Evolutionary conservation across 2,797 vertebrate genomes (phyloP).

Genomic region (Urophycis tenuis): DNA sequence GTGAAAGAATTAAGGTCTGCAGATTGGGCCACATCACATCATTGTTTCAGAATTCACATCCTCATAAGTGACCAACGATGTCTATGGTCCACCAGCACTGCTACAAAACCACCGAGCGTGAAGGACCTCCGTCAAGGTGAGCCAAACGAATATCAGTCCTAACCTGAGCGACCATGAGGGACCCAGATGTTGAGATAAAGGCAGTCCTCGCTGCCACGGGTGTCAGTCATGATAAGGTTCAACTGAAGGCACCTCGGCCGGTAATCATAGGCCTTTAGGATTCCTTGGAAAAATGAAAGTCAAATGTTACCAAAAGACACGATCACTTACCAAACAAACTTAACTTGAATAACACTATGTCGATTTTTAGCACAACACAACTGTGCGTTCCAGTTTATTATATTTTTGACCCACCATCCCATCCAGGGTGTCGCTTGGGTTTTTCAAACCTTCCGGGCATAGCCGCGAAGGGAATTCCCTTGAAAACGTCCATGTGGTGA

Average conservation of each 20-base stretch:
- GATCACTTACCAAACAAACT: neutral
- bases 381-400: neutral
- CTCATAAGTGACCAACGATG: too few relatives aligned
- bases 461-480: conserved; percentile 85
- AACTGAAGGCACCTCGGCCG: conserved; percentile 75
- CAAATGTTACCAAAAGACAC: neutral
- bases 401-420: conserved; percentile 73
- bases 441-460: conserved; percentile 76
- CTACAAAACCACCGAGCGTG: neutral
- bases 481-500: conserved; percentile 79
- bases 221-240: conserved; percentile 60
- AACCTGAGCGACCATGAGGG: conserved; percentile 72
- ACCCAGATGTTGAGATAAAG: conserved; percentile 95
- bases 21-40: neutral
- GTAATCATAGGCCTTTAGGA: conserved; percentile 69
- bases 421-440: conserved; percentile 80
- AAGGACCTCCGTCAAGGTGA: neutral
- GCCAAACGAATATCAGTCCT: conserved; percentile 6
- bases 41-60: neutral
- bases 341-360: neutral
- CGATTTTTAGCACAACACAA: neutral
- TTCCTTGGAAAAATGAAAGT: conserved; percentile 60
- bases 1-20: too few relatives aligned
- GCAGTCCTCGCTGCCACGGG: conserved; percentile 80
- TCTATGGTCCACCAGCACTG: neutral